These are phyloP conservation scores for Rhyacophila evoluta DNA, from an alignment of 2,888 invertebrate species.

Conservation along the genomic window DNA sequence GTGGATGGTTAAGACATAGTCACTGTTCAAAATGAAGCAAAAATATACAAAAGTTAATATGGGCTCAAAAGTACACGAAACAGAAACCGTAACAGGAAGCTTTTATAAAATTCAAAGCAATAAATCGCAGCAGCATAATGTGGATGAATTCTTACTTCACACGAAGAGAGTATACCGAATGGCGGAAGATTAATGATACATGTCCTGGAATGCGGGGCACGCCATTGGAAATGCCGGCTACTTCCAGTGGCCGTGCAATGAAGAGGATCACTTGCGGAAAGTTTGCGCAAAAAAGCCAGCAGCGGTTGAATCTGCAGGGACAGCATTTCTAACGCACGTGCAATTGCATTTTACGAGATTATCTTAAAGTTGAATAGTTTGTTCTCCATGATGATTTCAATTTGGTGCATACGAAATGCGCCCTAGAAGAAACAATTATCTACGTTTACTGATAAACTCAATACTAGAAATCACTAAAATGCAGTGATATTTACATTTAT, in stretches of 20 bases:
- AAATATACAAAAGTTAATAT: no score
- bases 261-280: background rate
- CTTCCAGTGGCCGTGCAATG: background rate
- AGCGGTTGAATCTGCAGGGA: conserved; percentile 20
- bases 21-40: no score
- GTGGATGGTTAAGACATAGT: no score
- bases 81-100: background rate
- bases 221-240: background rate
- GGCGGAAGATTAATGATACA: background rate
- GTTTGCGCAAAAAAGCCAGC: background rate
- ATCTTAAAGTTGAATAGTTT: conserved; percentile 5
- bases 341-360: conserved; percentile 28
- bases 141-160: background rate
- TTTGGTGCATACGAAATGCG: conserved; percentile 26
- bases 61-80: no score
- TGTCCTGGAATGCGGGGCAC: background rate
- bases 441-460: conserved; percentile 33
- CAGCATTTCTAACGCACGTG: conserved; percentile 26
- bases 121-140: background rate
- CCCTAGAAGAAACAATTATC: conserved; percentile 38
- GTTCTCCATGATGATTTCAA: background rate
- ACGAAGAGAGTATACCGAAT: background rate
- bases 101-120: background rate
- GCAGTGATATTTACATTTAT: no score
- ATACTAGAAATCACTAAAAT: no score